Base-by-base conservation (phyloP, 2,113 vertebrate genomes). In the Chionodraco myersi region DNA sequence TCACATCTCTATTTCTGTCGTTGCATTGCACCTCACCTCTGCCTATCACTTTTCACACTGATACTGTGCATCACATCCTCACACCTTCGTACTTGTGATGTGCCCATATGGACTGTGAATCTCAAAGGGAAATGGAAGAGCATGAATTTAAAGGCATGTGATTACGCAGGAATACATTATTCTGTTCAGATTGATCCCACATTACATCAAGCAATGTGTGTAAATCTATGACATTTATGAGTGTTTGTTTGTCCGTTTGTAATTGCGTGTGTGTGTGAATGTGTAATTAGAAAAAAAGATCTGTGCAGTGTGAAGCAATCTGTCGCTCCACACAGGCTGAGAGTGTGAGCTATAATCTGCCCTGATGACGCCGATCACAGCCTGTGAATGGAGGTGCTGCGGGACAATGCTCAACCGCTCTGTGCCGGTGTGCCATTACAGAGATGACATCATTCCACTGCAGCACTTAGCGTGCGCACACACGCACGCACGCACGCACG, bases 371-470 rank as follows among this genome's bases (percentile, higher is more conserved):
- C 77, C 77, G 72, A 82, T 92, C 90, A 77, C 84, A 89, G 86
- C 74, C 84, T 88, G 88, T 86, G 84, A 87, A 91, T 87, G 85
- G 85, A 88, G 83, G 87, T 87, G 76, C 85, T 88, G 86, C 56
- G 54, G 84, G 84, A 89, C 85, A 89, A 81, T 53, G 82, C 81
- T 82, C 71, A 78, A 44, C 71, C 54, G 68, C 90, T 90, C 86
- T 84, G 81, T 88, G 82, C 83, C 87, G 84, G 89, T 89, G 88
- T 91, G 89, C 88, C 84, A 87, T 91, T 92, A 94, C 88, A 92
- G 85, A 57, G 90, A 93, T 94, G 90, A 94, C 92, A 93, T 94
- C 93, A 93, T 91, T 86, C 83, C 84, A 92, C 93, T 93, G 93
- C 93, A 93, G 88, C 87, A 93, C 88, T 93, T 89, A 88, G 75